A percentile compares a stretch with the other conserved stretches of the same genome.
Evolutionary conservation across 2,888 invertebrate genomes (phyloP).

Genomic region (Drosophila quinaria): DNA sequence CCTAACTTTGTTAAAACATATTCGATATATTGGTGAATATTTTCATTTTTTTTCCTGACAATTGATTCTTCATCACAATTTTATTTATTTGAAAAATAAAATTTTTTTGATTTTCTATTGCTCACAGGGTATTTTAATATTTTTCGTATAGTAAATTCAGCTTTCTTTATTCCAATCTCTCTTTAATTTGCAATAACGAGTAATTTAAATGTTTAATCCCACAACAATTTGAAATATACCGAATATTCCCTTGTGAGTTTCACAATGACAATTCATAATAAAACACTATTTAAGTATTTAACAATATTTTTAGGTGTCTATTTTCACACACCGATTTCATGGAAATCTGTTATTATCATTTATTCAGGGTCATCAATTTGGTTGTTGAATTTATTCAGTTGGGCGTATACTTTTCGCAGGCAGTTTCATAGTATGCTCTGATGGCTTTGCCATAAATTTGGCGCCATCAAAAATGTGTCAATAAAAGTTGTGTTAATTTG

Average conservation of each 20-base stretch:
- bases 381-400: neutral
- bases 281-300: neutral
- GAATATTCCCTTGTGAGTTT: neutral
- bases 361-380: slow-evolving; percentile 12
- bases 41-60: no score
- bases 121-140: neutral
- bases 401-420: slow-evolving; percentile 27
- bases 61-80: no score
- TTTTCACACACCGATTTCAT: neutral
- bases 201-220: neutral
- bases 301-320: neutral
- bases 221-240: neutral
- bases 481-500: slow-evolving; percentile 48
- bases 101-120: no score
- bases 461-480: slow-evolving; percentile 29
- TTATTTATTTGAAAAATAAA: no score
- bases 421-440: slow-evolving; percentile 21
- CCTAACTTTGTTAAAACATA: no score
- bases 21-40: no score
- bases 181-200: neutral
- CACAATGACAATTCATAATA: neutral
- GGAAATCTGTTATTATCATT: neutral
- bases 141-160: neutral
- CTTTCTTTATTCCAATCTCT: neutral
- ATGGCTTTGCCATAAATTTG: slow-evolving; percentile 20